Conservation (phyloP, 2,797 vertebrate genomes). For the Fratercula arctica region DNA sequence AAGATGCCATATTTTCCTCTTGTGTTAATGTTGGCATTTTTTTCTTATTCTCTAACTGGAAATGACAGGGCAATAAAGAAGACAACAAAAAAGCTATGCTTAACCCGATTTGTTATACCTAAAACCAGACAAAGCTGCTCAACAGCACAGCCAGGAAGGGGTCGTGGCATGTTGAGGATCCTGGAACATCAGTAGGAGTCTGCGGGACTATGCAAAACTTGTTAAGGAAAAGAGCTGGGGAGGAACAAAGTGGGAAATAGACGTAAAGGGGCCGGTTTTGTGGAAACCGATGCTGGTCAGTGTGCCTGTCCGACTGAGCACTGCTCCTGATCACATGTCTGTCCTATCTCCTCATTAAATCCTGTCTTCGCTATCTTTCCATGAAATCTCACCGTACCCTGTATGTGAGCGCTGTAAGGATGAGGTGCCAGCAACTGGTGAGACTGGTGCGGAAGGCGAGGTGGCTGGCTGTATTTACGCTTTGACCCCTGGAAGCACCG, state of each 20-base stretch:
- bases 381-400: background rate
- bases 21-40: background rate
- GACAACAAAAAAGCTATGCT: background rate
- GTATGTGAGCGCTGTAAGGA: fast-evolving
- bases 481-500: background rate
- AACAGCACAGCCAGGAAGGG: background rate
- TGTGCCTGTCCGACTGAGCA: background rate
- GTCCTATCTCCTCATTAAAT: background rate
- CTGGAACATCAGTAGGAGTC: background rate
- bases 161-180: background rate
- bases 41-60: background rate
- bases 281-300: background rate
- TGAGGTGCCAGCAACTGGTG: background rate
- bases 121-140: background rate
- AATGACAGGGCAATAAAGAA: background rate
- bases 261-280: background rate
- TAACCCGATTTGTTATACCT: background rate
- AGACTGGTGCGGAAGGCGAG: background rate
- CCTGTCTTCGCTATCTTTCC: background rate
- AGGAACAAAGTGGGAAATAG: background rate
- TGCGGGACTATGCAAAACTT: background rate
- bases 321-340: background rate
- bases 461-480: background rate
- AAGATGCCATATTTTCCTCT: background rate
- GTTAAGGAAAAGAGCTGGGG: background rate